These are phyloP conservation scores for Alces alces DNA, from an alignment of 2,113 vertebrate species.

Conservation along the genomic window DNA sequence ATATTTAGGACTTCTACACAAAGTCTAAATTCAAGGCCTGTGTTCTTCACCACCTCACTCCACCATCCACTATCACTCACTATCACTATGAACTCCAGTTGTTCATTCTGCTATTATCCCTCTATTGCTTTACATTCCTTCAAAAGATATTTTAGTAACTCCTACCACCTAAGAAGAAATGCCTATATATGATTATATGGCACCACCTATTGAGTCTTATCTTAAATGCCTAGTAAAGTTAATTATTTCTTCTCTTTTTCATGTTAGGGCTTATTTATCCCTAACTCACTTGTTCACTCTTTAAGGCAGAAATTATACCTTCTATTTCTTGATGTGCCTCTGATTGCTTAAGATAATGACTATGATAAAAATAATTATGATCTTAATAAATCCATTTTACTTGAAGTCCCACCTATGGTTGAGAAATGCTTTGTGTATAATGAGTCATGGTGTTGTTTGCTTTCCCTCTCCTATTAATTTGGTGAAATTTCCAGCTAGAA, in stretches of 20 bases:
- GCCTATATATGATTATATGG: neutral
- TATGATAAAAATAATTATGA: neutral
- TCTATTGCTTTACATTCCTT: neutral
- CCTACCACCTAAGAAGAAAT: neutral
- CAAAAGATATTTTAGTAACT: neutral
- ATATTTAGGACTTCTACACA: neutral
- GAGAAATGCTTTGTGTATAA: neutral
- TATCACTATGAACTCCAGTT: too few relatives aligned
- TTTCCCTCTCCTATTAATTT: neutral
- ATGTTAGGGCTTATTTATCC: neutral
- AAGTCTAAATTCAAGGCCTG: neutral
- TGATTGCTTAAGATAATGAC: neutral
- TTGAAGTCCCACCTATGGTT: neutral
- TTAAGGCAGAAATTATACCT: neutral
- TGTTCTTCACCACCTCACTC: neutral
- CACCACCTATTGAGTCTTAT: neutral
- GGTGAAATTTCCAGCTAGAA: neutral
- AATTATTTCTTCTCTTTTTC: neutral
- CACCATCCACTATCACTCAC: neutral
- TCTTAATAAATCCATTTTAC: neutral
- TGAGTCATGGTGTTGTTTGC: neutral
- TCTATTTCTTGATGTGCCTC: neutral
- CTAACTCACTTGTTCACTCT: neutral
- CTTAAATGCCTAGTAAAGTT: neutral
- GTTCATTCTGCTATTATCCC: neutral